Percentiles rank a stretch among this genome's conserved stretches.
Evolutionary conservation across 2,113 vertebrate genomes (phyloP).

Genomic region (Kryptolebias marmoratus): DNA sequence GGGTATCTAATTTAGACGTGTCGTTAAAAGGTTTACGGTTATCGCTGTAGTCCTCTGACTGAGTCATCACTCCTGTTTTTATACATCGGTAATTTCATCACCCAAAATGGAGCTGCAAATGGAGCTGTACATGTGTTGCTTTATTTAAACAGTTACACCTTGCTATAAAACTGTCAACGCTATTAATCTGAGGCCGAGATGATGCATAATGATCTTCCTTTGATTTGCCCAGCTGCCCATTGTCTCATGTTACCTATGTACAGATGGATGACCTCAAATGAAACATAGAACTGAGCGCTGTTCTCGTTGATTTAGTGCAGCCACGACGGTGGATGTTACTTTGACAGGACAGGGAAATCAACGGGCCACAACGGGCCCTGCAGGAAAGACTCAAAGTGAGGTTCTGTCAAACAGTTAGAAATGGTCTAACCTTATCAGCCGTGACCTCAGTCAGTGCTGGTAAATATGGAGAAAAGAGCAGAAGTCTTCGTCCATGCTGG

Average conservation of each 20-base stretch:
- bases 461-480: too few relatives aligned
- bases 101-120: slow-evolving; percentile 47
- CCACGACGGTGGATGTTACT: too few relatives aligned
- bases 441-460: too few relatives aligned
- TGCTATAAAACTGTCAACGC: slow-evolving; percentile 74
- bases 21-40: slow-evolving; percentile 51
- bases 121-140: slow-evolving; percentile 40
- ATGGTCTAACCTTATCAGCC: too few relatives aligned
- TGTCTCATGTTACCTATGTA: slow-evolving; percentile 37
- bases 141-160: slow-evolving; percentile 70
- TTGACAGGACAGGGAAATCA: too few relatives aligned
- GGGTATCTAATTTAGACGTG: slow-evolving; percentile 48
- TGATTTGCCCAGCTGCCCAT: slow-evolving; percentile 44
- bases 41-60: slow-evolving; percentile 56
- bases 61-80: slow-evolving; percentile 68
- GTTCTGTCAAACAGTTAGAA: too few relatives aligned
- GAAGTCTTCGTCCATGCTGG: too few relatives aligned
- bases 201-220: slow-evolving; percentile 54
- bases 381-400: too few relatives aligned
- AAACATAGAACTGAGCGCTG: slow-evolving; percentile 3
- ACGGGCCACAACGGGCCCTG: too few relatives aligned
- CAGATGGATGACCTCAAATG: slow-evolving; percentile 22
- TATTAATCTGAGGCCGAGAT: slow-evolving; percentile 65
- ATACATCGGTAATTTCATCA: slow-evolving; percentile 69
- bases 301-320: background rate